A percentile compares a stretch with the other conserved stretches of the same genome.
Evolutionary conservation across 2,888 invertebrate species (phyloP).

Genomic region (Scaptomyza cyrtandrae): DNA sequence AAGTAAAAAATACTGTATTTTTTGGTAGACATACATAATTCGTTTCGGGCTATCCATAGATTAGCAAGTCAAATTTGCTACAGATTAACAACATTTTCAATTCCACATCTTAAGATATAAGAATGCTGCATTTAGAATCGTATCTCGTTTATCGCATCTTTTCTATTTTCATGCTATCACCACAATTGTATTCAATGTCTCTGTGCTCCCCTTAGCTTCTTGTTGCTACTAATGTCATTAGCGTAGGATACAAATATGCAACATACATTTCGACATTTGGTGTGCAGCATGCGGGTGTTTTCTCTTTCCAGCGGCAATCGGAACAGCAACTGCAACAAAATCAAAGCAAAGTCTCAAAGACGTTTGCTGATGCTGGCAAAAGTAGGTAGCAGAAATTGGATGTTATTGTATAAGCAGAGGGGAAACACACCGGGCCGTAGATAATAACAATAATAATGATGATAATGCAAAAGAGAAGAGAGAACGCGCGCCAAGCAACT

Average conservation of each 20-base stretch:
- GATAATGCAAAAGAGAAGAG: constrained; percentile 41
- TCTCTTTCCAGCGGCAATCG: constrained; percentile 25
- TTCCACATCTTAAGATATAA: constrained; percentile 1
- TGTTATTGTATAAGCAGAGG: constrained; percentile 79
- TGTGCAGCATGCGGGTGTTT: constrained; percentile 67
- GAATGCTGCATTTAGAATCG: neutral
- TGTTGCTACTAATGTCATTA: constrained; percentile 60
- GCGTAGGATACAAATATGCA: constrained; percentile 66
- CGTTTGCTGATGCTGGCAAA: constrained; percentile 39
- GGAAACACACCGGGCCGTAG: constrained; percentile 81
- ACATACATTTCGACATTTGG: constrained; percentile 42
- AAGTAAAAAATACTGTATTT: neutral
- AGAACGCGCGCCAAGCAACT: constrained; percentile 63
- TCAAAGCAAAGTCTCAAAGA: constrained; percentile 59
- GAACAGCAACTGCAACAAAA: constrained; percentile 45
- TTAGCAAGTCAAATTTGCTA: constrained; percentile 11
- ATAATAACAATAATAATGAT: constrained; percentile 76
- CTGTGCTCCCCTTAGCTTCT: neutral
- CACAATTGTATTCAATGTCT: constrained; percentile 9
- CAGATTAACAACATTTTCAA: neutral
- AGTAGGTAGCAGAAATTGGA: constrained; percentile 76
- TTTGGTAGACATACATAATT: neutral
- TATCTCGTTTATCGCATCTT: neutral
- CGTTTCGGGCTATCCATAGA: neutral
- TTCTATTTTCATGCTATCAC: constrained; percentile 3